Evolutionary conservation across 2,113 vertebrate species (phyloP).

Genomic region (Aldabrachelys gigantea): DNA sequence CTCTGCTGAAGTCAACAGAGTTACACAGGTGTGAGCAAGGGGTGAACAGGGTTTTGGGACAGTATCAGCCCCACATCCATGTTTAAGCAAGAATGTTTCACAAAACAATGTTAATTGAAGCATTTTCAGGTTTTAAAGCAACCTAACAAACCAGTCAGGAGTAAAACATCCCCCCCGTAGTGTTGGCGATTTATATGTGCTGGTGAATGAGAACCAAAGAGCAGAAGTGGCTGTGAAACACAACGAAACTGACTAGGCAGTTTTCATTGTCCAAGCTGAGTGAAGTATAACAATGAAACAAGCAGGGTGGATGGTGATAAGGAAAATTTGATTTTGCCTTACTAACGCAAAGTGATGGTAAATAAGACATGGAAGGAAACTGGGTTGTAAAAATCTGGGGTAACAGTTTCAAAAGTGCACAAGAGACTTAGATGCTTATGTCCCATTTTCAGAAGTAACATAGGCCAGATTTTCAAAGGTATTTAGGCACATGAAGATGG

Average conservation of each 20-base stretch:
- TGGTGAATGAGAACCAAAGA: background rate
- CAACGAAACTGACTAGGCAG: accelerated
- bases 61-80: background rate
- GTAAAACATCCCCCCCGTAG: background rate
- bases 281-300: background rate
- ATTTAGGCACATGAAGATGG: background rate
- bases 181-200: background rate
- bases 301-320: background rate
- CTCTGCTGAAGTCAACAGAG: background rate
- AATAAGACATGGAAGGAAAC: background rate
- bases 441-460: background rate
- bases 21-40: background rate
- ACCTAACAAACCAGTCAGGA: background rate
- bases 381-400: background rate
- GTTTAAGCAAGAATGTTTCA: background rate
- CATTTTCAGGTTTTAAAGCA: background rate
- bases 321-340: accelerated
- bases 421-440: background rate
- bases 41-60: background rate
- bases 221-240: background rate
- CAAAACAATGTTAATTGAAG: background rate
- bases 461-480: background rate
- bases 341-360: background rate
- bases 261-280: background rate
- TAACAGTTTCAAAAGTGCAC: background rate